A percentile compares a stretch with the other conserved stretches of the same genome.
Evolutionary conservation across 2,113 vertebrate genomes (phyloP).

Genomic region (Antigone vipio): DNA sequence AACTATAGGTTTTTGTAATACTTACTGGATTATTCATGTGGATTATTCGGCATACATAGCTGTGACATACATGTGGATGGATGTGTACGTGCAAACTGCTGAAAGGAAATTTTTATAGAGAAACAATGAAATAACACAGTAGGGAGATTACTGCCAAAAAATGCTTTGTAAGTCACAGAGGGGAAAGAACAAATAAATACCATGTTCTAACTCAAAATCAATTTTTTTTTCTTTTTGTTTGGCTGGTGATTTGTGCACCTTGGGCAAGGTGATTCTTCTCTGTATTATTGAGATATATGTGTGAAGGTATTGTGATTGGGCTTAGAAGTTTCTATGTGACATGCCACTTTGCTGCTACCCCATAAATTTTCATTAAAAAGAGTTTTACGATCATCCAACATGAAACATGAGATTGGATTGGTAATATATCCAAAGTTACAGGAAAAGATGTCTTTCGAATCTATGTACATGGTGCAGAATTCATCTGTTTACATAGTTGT

Average conservation of each 20-base stretch:
- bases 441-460: background rate
- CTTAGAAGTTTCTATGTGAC: background rate
- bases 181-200: background rate
- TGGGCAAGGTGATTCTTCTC: background rate
- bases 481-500: background rate
- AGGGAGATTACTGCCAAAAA: background rate
- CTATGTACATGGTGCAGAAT: background rate
- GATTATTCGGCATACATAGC: background rate
- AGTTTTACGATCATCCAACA: background rate
- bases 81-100: background rate
- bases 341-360: background rate
- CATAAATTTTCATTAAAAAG: background rate
- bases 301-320: background rate
- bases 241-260: background rate
- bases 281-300: background rate
- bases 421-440: background rate
- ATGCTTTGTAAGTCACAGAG: background rate
- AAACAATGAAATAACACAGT: background rate
- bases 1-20: background rate
- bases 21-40: background rate
- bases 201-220: background rate
- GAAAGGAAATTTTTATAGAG: background rate
- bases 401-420: background rate
- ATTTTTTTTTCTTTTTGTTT: background rate
- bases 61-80: background rate